Base-by-base conservation (phyloP, 2,113 vertebrate species). In the Indicator indicator region DNA sequence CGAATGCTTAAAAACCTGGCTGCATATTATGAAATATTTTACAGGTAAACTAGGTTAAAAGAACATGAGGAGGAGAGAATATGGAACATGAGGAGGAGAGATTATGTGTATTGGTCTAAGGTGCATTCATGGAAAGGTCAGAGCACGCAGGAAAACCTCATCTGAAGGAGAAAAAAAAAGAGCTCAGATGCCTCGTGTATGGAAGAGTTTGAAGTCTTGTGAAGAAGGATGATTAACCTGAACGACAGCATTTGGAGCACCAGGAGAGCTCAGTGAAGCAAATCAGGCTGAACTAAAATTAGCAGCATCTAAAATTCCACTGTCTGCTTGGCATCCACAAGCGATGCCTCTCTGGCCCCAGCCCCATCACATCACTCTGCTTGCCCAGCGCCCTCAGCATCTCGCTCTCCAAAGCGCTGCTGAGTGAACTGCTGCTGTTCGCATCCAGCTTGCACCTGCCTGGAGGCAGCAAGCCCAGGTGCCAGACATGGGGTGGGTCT, bases 281-380 rank as follows among this genome's bases (percentile, higher is more conserved):
- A 89, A 92, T 88, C 74, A 69, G 5, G 38, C 79, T 28, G 93
- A 88, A 95, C 91, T 96, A 94, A 97, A 96, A 95, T 95, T 94
- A 96, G 91, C 48, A 5, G 75, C 26, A 2, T 79, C 81, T 79
- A 70, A 78, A 94, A 90, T 83, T 80, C 77, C 72, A 52, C 65
- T 13, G 1, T 91, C 91, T 96, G 52, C 88, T 94, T 78, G 62
- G 86, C 71, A 81, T 58, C 72, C 85, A 64, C n/a, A 89, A 13
- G 23, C 6, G 2, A 46, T 68, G 76, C 90, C 44, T 74, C 62
- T 76, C 77, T 62, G 67, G 77, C 74, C 92, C 72, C 80, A 86
- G 81, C 91, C 67, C 76, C 86, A 83, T 80, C 74, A 75, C n/a
- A 72, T 89, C 63, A 48, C 42, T 94, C 89, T 84, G 77, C 77